A percentile compares a stretch with the other conserved stretches of the same genome.
Evolutionary conservation across 2,113 vertebrate species (phyloP).

Genomic region (Perca flavescens): DNA sequence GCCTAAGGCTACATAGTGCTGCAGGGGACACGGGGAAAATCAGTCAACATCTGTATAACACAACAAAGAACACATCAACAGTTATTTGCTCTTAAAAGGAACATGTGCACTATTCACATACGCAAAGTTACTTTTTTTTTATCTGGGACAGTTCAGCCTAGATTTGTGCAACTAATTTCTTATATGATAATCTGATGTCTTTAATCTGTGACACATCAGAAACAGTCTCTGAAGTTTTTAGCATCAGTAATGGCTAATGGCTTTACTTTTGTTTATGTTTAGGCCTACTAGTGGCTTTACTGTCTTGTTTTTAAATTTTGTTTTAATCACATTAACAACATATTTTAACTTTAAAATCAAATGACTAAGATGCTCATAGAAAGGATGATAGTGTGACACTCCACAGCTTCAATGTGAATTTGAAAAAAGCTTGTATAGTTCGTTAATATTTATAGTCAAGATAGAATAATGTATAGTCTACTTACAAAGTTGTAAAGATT

Average conservation of each 20-base stretch:
- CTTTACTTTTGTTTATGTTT: constrained; percentile 7
- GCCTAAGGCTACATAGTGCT: constrained; percentile 60
- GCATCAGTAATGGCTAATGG: background rate
- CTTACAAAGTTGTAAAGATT: background rate
- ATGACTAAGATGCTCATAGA: background rate
- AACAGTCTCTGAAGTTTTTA: background rate
- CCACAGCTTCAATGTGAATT: background rate
- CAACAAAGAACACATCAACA: constrained; percentile 24
- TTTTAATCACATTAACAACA: background rate
- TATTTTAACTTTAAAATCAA: constrained; percentile 16
- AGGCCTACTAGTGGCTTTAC: constrained; percentile 4
- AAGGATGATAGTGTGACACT: background rate
- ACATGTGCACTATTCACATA: constrained; percentile 24
- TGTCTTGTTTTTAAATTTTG: background rate
- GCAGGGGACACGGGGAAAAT: constrained; percentile 59
- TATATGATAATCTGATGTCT: constrained; percentile 33
- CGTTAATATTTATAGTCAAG: background rate
- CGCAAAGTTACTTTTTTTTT: background rate
- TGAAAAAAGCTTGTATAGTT: background rate
- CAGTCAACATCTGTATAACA: constrained; percentile 49
- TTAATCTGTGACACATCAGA: constrained; percentile 24
- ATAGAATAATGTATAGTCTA: background rate
- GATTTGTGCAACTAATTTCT: constrained; percentile 15
- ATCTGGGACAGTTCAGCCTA: constrained; percentile 33
- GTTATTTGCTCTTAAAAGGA: constrained; percentile 41